Conservation (phyloP, 2,113 vertebrate species). For the Apus apus region DNA sequence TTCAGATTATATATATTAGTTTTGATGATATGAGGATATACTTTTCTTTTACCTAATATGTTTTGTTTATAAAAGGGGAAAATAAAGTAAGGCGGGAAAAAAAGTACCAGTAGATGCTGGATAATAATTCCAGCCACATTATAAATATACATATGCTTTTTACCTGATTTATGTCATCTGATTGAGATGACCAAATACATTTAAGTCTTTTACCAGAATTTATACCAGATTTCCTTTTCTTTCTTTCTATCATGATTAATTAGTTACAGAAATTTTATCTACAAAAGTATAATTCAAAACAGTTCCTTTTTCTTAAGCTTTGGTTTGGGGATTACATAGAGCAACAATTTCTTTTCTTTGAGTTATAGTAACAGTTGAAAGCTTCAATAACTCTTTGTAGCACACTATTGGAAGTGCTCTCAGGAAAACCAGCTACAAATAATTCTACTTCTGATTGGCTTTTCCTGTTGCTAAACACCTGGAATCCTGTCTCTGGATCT, state of each 20-base stretch:
- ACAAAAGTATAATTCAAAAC: neutral
- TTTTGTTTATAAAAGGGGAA: neutral
- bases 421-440: neutral
- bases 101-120: neutral
- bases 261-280: neutral
- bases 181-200: neutral
- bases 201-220: neutral
- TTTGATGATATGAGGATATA: neutral
- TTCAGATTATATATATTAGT: neutral
- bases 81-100: neutral
- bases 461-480: neutral
- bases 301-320: neutral
- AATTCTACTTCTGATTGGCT: neutral
- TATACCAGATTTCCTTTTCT: neutral
- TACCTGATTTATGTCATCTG: neutral
- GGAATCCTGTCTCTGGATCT: neutral
- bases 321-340: neutral
- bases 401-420: neutral
- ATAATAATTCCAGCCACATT: neutral
- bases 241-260: neutral
- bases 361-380: neutral
- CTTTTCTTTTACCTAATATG: neutral
- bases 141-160: neutral
- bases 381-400: neutral
- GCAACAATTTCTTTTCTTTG: neutral